Percentiles rank a stretch among this genome's conserved stretches.
Conservation (phyloP, 2,797 vertebrate genomes). For the Anabacerthia variegaticeps region DNA sequence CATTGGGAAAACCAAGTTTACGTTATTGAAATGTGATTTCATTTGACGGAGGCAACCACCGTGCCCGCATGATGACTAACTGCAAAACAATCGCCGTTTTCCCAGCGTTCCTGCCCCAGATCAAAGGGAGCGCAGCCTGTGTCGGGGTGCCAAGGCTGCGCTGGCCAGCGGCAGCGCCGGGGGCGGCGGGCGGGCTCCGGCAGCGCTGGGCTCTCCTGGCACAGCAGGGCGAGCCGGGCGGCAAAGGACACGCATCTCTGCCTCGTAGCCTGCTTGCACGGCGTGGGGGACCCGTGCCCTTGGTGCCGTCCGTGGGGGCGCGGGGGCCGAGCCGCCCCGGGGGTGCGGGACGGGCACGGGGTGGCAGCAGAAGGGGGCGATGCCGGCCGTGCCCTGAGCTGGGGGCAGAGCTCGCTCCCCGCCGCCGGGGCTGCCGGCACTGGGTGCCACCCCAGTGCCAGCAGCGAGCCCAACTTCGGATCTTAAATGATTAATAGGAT, state of each 20-base stretch:
- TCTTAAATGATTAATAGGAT: not conserved
- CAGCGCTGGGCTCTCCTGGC: not conserved
- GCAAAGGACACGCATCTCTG: fast-evolving
- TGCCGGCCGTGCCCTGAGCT: not conserved
- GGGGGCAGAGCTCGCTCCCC: not conserved
- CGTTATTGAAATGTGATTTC: not conserved
- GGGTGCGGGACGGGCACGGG: not conserved
- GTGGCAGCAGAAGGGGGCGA: not conserved
- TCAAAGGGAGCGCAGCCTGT: not conserved
- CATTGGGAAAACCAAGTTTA: not conserved
- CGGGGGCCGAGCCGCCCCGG: fast-evolving
- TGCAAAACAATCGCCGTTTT: not conserved
- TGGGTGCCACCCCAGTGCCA: not conserved
- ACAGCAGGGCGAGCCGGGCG: fast-evolving
- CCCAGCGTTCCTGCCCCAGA: not conserved
- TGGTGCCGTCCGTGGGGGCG: fast-evolving
- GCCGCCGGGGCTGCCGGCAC: fast-evolving
- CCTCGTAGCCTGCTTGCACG: fast-evolving
- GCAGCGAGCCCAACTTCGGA: not conserved
- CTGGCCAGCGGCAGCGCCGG: not conserved
- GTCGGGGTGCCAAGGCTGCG: not conserved
- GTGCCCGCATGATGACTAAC: not conserved
- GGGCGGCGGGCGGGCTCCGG: too few species aligned
- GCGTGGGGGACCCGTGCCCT: not conserved
- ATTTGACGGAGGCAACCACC: not conserved